These are phyloP conservation scores for Monodelphis domestica DNA, from an alignment of 2,797 vertebrate species.

Conservation along the genomic window DNA sequence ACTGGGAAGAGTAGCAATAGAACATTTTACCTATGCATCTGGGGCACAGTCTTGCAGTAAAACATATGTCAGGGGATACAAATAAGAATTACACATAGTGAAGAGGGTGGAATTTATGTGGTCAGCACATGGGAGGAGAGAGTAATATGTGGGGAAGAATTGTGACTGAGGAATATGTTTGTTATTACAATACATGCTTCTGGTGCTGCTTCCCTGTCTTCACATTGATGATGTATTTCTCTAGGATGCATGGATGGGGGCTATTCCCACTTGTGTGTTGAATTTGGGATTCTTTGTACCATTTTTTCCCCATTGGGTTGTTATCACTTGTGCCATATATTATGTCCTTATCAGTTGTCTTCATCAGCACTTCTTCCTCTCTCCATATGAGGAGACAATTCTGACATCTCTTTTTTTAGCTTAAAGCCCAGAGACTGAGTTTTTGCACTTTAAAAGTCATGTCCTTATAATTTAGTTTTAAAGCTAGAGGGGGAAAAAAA, in stretches of 20 bases:
- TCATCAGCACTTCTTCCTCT: neutral
- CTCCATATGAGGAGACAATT: neutral
- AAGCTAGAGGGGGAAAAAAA: neutral
- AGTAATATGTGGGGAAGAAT: neutral
- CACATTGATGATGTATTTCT: neutral
- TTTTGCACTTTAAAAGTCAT: neutral
- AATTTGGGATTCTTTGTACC: neutral
- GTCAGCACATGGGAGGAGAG: neutral
- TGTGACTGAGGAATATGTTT: neutral
- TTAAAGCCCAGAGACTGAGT: neutral
- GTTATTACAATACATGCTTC: neutral
- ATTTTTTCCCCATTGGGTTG: neutral
- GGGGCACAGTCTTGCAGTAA: neutral
- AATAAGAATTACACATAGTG: neutral
- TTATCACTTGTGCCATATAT: neutral
- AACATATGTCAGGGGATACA: neutral
- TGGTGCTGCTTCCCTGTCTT: neutral
- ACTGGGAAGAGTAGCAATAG: neutral
- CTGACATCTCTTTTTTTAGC: neutral
- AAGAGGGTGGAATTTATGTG: neutral
- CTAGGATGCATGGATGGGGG: neutral
- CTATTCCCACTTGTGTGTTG: neutral
- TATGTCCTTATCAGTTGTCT: neutral
- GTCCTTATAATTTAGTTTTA: neutral
- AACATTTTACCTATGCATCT: neutral